Conservation (phyloP, 2,888 invertebrate genomes). For the Adineta ricciae region DNA sequence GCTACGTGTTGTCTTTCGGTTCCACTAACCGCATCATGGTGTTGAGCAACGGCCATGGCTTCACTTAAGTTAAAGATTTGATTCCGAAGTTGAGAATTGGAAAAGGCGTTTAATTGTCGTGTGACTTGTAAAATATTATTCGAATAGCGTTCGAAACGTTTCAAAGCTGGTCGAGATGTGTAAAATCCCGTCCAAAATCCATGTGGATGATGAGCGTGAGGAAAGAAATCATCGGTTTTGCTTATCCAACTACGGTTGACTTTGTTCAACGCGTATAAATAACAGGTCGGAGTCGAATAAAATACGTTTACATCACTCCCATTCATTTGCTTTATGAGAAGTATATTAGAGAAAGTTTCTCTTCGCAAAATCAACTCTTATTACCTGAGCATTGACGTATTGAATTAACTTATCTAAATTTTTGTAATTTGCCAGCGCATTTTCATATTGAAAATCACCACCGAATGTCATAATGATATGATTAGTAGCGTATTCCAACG, state of each 20-base stretch:
- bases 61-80: constrained; percentile 33
- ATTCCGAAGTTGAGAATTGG: background rate
- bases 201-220: constrained; percentile 65
- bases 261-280: constrained; percentile 53
- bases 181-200: constrained; percentile 79
- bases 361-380: background rate
- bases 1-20: constrained; percentile 62
- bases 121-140: constrained; percentile 49
- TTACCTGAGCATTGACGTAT: constrained; percentile 56
- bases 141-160: constrained; percentile 49
- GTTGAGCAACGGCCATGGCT: constrained; percentile 58
- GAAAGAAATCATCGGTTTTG: constrained; percentile 62
- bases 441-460: constrained; percentile 75
- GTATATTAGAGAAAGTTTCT: background rate
- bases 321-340: constrained; percentile 35
- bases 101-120: constrained; percentile 31
- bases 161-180: constrained; percentile 52
- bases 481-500: constrained; percentile 54
- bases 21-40: constrained; percentile 82
- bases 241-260: constrained; percentile 60
- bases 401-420: constrained; percentile 76
- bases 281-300: constrained; percentile 56
- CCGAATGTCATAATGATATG: constrained; percentile 77
- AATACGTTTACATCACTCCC: constrained; percentile 58
- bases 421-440: constrained; percentile 67